phyloP scores from a whole-genome alignment of 1,140 invertebrate species.

The Drosophila mayri region DNA sequence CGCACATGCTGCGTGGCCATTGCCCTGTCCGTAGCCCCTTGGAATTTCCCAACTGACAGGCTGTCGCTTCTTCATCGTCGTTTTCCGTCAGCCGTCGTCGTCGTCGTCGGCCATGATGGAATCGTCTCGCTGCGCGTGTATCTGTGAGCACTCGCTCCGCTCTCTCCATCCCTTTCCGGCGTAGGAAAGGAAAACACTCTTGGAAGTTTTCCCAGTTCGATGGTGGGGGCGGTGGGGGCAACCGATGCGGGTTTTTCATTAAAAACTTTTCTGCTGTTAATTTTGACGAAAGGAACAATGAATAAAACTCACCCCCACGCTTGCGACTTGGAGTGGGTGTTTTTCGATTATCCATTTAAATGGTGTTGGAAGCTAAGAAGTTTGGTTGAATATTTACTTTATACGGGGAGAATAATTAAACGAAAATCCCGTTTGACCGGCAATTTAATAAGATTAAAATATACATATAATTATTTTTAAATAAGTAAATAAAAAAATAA shows the following conservation, averaged over 20 bases:
- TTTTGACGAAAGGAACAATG: slow-evolving; percentile 75
- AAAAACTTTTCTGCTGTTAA: slow-evolving; percentile 75
- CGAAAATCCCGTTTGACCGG: not conserved
- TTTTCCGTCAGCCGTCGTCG: slow-evolving; percentile 43
- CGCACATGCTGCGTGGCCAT: slow-evolving; percentile 64
- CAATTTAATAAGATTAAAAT: not conserved
- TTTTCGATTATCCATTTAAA: slow-evolving; percentile 63
- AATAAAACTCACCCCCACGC: slow-evolving; percentile 36
- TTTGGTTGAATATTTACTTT: not conserved
- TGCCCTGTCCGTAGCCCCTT: slow-evolving; percentile 61
- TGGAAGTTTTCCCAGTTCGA: slow-evolving; percentile 42
- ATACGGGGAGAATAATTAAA: not conserved
- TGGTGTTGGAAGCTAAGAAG: not conserved
- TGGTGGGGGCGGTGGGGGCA: slow-evolving; percentile 16
- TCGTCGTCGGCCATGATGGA: slow-evolving; percentile 74
- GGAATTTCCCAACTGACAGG: slow-evolving; percentile 67
- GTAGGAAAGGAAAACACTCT: slow-evolving; percentile 43
- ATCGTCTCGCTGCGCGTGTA: slow-evolving; percentile 36
- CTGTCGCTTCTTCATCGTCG: slow-evolving; percentile 60
- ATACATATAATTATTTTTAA: not conserved
- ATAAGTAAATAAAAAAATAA: not conserved
- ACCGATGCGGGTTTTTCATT: slow-evolving; percentile 76
- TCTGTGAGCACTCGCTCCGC: slow-evolving; percentile 24
- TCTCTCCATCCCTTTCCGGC: slow-evolving; percentile 43
- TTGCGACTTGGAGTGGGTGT: slow-evolving; percentile 27